Evolutionary conservation across 2,888 invertebrate species (phyloP), one percentile per base, ranked within the genome.

Genomic region (Cryptus armator): DNA sequence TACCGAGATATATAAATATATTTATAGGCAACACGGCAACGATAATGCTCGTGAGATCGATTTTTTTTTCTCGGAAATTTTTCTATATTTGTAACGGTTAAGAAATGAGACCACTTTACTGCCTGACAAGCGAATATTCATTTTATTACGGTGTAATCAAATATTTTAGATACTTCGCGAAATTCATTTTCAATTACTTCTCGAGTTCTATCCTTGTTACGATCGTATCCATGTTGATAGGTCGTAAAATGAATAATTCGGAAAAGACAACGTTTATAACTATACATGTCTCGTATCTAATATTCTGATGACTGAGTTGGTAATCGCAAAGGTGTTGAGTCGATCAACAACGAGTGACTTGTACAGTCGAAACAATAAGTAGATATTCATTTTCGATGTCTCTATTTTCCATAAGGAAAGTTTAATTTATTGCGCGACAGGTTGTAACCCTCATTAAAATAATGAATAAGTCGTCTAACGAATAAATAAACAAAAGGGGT

Each of bases 61-160:
- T 53, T 71, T 24, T 70, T 70, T 70, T 51, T 77, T 56, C 66
- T 67, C 56, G 53, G 67, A 77, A 77, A n/a, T 44, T 53, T 16
- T 56, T 77, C 77, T 77, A 77, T 44, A 77, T 77, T 53, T 56
- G 77, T 67, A 56, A 24, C 29, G n/a, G 43, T 56, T 67, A 67
- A 16, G 16, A 77, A 77, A 67, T 10, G 56, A 56, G 67, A 67
- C 56, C 66, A 32, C 53, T 51, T 24, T n/a, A 43, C 9, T 48
- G 29, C 16, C 32, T 29, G 16, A 19, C 3, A 19, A 53, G 19
- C 14, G 46, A 56, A 56, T 37, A 37, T 37, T 37, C 7, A 37
- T 37, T 37, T 37, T 7, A 37, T 37, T 9, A 37, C 37, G 37
- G 6, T 37, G 37, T 0, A 7, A 37, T 9, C 37, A 9, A 37